phyloP scores from a whole-genome alignment of 1,140 invertebrate species.

The Pseudomyrmex flavicornis region DNA sequence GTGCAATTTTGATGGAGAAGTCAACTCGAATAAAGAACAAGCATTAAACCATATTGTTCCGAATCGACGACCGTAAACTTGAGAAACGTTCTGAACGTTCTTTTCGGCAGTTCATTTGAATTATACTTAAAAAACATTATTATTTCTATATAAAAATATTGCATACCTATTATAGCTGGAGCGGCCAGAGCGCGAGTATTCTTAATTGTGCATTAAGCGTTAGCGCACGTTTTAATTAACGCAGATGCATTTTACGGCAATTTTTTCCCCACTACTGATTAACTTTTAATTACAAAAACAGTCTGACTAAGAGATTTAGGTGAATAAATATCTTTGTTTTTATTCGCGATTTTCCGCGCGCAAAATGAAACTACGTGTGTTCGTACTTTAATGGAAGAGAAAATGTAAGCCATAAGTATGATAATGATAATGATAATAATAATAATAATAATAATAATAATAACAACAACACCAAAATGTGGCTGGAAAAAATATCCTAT shows the following conservation, averaged over 20 bases:
- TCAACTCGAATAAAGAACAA: not conserved
- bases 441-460: too few relatives aligned
- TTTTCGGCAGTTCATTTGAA: not conserved
- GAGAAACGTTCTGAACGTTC: not conserved
- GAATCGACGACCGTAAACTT: slow-evolving; percentile 3
- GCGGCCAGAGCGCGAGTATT: not conserved
- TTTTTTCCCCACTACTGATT: slow-evolving; percentile 25
- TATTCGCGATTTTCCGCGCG: not conserved
- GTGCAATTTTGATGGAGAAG: slow-evolving; percentile 46
- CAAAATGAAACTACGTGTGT: not conserved
- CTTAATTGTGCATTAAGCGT: slow-evolving; percentile 34
- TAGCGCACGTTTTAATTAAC: slow-evolving; percentile 51
- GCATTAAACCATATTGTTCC: not conserved
- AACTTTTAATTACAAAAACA: slow-evolving; percentile 41
- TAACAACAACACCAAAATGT: not conserved
- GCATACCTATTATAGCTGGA: not conserved
- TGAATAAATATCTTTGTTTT: slow-evolving; percentile 8
- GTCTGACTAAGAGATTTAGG: slow-evolving; percentile 18
- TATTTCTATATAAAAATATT: not conserved
- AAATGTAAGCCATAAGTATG: not conserved
- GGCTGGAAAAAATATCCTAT: not conserved
- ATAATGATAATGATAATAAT: too few relatives aligned
- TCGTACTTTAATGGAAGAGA: not conserved
- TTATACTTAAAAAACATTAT: slow-evolving; percentile 1
- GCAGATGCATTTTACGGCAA: slow-evolving; percentile 7